phyloP scores from a whole-genome alignment of 2,888 invertebrate genomes.

The Labia minor region DNA sequence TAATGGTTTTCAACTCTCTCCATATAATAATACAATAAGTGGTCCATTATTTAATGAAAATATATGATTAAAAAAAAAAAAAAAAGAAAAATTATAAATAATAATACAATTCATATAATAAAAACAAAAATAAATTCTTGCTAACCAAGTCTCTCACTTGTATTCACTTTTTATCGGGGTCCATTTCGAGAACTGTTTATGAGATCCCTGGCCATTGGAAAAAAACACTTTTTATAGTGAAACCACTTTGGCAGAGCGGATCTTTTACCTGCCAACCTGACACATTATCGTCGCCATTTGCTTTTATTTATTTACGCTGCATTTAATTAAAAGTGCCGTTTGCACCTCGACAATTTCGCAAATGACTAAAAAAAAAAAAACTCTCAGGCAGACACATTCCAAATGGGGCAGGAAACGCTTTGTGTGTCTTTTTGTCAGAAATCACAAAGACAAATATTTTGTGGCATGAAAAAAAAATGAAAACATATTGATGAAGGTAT shows the following conservation, averaged over 20 bases:
- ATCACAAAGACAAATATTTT: no score
- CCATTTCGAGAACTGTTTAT: not conserved
- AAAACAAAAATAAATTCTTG: no score
- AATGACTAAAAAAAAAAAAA: not conserved
- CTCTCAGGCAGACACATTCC: not conserved
- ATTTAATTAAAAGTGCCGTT: not conserved
- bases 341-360: not conserved
- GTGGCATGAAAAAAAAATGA: no score
- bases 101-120: no score
- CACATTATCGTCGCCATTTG: not conserved
- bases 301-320: not conserved
- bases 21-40: no score
- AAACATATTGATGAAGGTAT: no score
- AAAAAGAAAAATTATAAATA: no score
- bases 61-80: no score
- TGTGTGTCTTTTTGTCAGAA: no score
- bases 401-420: no score
- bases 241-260: not conserved
- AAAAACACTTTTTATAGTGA: not conserved
- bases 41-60: no score
- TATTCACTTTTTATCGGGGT: not conserved
- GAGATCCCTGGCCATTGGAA: not conserved
- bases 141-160: not conserved
- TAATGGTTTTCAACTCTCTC: no score
- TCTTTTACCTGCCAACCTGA: not conserved